These are phyloP conservation scores for Epiblema foenella DNA, from an alignment of 2,888 invertebrate genomes.

Conservation along the genomic window DNA sequence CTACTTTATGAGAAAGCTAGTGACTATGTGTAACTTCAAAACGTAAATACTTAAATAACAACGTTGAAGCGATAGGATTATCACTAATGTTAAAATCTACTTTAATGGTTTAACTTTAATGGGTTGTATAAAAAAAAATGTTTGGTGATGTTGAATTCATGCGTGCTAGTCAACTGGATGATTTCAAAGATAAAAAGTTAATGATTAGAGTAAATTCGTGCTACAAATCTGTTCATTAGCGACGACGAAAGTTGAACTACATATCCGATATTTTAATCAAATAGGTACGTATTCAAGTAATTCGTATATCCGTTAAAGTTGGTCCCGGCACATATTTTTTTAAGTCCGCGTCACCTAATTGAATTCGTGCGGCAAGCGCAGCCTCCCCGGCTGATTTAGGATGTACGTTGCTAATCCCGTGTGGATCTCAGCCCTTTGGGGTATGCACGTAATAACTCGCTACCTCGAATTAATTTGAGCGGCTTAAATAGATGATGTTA, in stretches of 20 bases:
- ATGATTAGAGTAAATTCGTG: neutral
- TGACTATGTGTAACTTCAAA: no score
- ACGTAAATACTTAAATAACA: no score
- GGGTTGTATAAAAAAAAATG: no score
- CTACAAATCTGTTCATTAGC: neutral
- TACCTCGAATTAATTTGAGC: constrained; percentile 35
- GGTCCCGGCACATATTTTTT: constrained; percentile 28
- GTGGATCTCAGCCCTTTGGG: constrained; percentile 44
- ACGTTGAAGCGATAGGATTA: no score
- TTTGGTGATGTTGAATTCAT: no score
- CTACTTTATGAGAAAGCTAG: no score
- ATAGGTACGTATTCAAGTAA: no score
- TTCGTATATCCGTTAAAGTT: constrained; percentile 11
- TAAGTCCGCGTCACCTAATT: constrained; percentile 32
- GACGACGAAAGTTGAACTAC: no score
- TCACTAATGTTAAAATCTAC: no score
- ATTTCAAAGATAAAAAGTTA: neutral
- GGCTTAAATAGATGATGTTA: constrained; percentile 18
- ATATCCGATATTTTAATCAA: no score
- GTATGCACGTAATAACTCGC: constrained; percentile 42
- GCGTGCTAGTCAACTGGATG: neutral
- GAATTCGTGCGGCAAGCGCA: constrained; percentile 38
- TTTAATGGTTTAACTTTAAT: no score
- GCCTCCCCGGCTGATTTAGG: constrained; percentile 44
- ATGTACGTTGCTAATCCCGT: constrained; percentile 46